Evolutionary conservation across 2,797 vertebrate genomes (phyloP).

Genomic region (Danionella dracula): DNA sequence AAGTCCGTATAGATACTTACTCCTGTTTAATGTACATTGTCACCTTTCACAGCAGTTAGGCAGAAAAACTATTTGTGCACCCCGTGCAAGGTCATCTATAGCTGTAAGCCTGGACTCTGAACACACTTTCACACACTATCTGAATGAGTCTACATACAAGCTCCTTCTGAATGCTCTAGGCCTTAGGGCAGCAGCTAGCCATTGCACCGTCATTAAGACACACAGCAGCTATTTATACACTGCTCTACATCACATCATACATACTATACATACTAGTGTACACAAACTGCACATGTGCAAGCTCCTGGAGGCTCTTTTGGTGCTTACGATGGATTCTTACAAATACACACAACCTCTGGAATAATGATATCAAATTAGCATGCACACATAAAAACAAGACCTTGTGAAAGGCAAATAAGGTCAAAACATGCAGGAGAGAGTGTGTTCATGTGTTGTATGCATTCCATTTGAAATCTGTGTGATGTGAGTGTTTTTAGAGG

Average conservation of each 20-base stretch:
- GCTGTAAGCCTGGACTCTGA: constrained; percentile 19
- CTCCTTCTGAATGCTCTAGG: constrained; percentile 35
- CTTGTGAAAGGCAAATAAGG: constrained; percentile 14
- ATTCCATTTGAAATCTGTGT: not conserved
- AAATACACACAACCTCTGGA: not conserved
- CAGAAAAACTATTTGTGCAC: constrained; percentile 47
- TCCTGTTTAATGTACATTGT: constrained; percentile 50
- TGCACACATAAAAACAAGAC: not conserved
- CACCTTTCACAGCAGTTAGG: constrained; percentile 34
- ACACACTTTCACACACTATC: not conserved
- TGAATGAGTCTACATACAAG: constrained; percentile 16
- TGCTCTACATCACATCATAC: constrained; percentile 31
- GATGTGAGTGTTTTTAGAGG: not conserved
- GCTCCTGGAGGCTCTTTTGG: not conserved
- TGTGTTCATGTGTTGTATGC: not conserved
- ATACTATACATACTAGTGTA: constrained; percentile 20
- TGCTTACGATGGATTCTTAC: not conserved
- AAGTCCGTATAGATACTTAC: constrained; percentile 45
- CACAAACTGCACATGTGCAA: not conserved
- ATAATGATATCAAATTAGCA: constrained; percentile 13
- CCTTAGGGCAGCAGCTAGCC: constrained; percentile 43
- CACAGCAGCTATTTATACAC: constrained; percentile 50
- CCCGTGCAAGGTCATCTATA: constrained; percentile 51
- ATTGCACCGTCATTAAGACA: constrained; percentile 49
- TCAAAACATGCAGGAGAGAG: not conserved